Evolutionary conservation across 2,113 vertebrate species (phyloP).

Genomic region (Lethenteron reissneri): DNA sequence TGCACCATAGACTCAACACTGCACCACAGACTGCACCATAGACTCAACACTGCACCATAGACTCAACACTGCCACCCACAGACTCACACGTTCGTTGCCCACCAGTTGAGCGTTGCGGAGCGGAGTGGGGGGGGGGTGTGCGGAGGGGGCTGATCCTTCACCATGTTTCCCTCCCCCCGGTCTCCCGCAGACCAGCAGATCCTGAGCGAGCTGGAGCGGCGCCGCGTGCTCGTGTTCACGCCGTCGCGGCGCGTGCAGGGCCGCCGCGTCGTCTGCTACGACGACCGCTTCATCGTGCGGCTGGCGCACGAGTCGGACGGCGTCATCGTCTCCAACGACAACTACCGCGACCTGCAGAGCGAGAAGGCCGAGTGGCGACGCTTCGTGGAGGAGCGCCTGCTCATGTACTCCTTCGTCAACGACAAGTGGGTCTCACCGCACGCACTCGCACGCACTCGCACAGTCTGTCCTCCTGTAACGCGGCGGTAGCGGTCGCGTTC

Average conservation of each 20-base stretch:
- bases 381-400: conserved; percentile 71
- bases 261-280: conserved; percentile 78
- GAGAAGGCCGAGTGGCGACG: conserved; percentile 73
- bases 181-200: conserved; percentile 51
- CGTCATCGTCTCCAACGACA: conserved; percentile 79
- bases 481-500: too few relatives aligned
- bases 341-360: conserved; percentile 67
- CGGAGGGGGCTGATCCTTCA: too few relatives aligned
- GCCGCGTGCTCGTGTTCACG: conserved; percentile 72
- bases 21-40: too few relatives aligned
- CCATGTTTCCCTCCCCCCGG: neutral
- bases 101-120: too few relatives aligned
- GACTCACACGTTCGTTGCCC: too few relatives aligned
- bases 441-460: too few relatives aligned
- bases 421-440: conserved; percentile 54
- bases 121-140: too few relatives aligned
- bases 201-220: conserved; percentile 56
- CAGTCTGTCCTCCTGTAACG: too few relatives aligned
- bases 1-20: too few relatives aligned
- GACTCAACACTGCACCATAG: too few relatives aligned
- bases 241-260: conserved; percentile 63
- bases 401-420: conserved; percentile 91
- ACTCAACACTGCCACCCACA: too few relatives aligned
- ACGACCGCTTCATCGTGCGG: conserved; percentile 79
- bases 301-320: conserved; percentile 52